Percentiles rank a stretch among this genome's conserved stretches.
Evolutionary conservation across 2,888 invertebrate genomes (phyloP).

Genomic region (Platynereis dumerilii): DNA sequence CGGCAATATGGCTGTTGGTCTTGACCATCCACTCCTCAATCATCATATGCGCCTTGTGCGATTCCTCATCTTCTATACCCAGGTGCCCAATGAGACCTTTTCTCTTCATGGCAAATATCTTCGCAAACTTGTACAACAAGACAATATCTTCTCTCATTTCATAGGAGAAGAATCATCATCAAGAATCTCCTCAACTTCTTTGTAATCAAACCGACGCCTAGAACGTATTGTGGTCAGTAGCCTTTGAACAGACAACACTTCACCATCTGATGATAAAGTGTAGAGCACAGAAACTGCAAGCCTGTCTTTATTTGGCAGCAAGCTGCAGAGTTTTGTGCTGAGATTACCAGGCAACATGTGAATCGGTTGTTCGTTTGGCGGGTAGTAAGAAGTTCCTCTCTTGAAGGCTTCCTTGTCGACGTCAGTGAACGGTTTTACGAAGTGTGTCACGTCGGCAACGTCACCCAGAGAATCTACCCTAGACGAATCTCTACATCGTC

Average conservation of each 20-base stretch:
- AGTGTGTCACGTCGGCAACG: conserved; percentile 36
- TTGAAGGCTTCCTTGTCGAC: conserved; percentile 29
- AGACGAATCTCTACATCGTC: too few relatives aligned
- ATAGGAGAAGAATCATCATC: background rate
- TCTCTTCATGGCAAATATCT: background rate
- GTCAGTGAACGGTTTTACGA: conserved; percentile 16
- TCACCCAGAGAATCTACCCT: too few relatives aligned
- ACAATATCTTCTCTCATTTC: too few relatives aligned
- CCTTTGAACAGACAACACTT: background rate
- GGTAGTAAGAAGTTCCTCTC: conserved; percentile 28
- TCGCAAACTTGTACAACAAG: too few relatives aligned
- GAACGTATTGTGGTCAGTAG: background rate
- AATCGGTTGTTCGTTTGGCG: conserved; percentile 4
- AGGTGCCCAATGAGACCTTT: background rate
- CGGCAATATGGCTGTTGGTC: conserved; percentile 15
- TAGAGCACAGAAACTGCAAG: conserved; percentile 30
- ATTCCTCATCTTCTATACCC: background rate
- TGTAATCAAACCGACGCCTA: conserved; percentile 72
- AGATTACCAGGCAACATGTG: conserved; percentile 32
- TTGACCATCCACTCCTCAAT: conserved; percentile 24
- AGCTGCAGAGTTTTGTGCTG: conserved; percentile 28
- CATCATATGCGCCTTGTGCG: conserved; percentile 16
- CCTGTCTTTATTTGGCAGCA: conserved; percentile 26
- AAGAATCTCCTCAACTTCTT: conserved; percentile 70
- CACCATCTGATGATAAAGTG: background rate